These are phyloP conservation scores for Leucania comma DNA, from an alignment of 2,888 invertebrate species.

Conservation along the genomic window DNA sequence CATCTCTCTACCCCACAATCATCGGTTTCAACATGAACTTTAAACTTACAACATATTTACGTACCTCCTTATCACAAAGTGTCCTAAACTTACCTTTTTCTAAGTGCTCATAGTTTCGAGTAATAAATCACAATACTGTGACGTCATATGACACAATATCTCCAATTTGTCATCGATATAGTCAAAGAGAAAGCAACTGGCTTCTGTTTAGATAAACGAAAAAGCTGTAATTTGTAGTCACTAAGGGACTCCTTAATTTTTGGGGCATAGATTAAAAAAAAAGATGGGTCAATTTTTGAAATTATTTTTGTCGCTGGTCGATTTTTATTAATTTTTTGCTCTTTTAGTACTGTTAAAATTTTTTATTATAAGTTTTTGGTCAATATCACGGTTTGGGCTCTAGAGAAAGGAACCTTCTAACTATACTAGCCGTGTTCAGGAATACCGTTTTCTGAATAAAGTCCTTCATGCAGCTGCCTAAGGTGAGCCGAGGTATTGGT, in stretches of 20 bases:
- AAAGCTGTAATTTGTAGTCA: slow-evolving; percentile 69
- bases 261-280: slow-evolving; percentile 70
- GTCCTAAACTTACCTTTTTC: slow-evolving; percentile 19
- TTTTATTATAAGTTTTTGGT: no score
- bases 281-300: slow-evolving; percentile 8
- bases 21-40: slow-evolving; percentile 10
- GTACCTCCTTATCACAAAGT: slow-evolving; percentile 44
- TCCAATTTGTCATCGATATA: slow-evolving; percentile 64
- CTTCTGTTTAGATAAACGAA: slow-evolving; percentile 82
- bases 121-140: slow-evolving; percentile 53
- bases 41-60: slow-evolving; percentile 19
- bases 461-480: no score
- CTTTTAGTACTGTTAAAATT: no score
- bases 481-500: no score
- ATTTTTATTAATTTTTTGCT: no score
- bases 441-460: no score
- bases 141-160: slow-evolving; percentile 53
- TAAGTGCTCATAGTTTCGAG: slow-evolving; percentile 44
- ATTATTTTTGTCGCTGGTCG: no score
- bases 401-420: no score
- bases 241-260: slow-evolving; percentile 72
- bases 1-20: neutral
- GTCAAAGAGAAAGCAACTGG: slow-evolving; percentile 65
- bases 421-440: no score
- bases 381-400: no score